Evolutionary conservation across 2,113 vertebrate species (phyloP).

Genomic region (Dendropsophus ebraccatus): DNA sequence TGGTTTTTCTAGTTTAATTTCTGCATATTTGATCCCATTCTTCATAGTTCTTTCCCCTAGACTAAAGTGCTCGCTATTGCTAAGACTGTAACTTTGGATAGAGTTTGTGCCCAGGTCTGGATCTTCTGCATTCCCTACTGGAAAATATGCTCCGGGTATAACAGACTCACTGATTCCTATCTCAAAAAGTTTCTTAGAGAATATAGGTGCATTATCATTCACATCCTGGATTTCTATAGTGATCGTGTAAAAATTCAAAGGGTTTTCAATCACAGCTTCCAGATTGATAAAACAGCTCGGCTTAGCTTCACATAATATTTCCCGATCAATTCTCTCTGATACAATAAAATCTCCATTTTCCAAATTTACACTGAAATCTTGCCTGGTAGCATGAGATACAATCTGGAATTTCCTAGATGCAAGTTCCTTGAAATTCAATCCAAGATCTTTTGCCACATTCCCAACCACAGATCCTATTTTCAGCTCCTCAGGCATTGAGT

Average conservation of each 20-base stretch:
- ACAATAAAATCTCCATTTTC: slow-evolving; percentile 69
- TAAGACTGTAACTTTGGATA: slow-evolving; percentile 60
- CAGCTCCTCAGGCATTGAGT: slow-evolving; percentile 70
- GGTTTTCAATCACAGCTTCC: neutral
- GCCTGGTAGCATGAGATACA: slow-evolving; percentile 57
- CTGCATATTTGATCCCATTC: neutral
- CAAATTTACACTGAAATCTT: slow-evolving; percentile 60
- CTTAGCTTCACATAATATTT: neutral
- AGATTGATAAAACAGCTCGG: neutral
- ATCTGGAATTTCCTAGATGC: slow-evolving; percentile 61
- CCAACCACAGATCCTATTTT: slow-evolving; percentile 66
- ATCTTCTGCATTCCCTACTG: slow-evolving; percentile 73
- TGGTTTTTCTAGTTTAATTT: neutral
- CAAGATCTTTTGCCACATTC: slow-evolving; percentile 68
- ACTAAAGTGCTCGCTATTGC: neutral
- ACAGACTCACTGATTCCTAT: slow-evolving; percentile 74
- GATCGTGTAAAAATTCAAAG: neutral
- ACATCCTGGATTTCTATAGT: neutral
- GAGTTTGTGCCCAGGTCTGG: slow-evolving; percentile 71
- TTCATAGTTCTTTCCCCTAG: neutral
- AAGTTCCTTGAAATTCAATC: slow-evolving; percentile 60
- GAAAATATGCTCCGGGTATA: slow-evolving; percentile 70
- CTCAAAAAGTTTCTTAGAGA: slow-evolving; percentile 27
- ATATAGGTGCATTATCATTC: neutral
- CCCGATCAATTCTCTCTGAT: slow-evolving; percentile 66